Conservation (phyloP, 2,888 invertebrate genomes). For the Heliconius ismenius region DNA sequence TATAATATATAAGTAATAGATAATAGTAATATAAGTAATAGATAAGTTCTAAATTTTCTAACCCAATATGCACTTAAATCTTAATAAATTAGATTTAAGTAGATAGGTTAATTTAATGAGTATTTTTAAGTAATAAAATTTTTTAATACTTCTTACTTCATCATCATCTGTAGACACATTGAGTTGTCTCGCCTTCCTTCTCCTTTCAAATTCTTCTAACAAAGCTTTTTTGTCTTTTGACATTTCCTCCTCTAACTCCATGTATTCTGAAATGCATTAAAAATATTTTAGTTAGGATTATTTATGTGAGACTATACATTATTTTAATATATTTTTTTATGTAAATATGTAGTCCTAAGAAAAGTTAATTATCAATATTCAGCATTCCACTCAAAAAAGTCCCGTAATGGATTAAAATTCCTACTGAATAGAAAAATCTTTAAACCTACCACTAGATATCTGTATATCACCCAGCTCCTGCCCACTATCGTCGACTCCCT, state of each 20-base stretch:
- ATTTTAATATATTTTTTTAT: too few species aligned
- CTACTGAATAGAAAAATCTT: not conserved
- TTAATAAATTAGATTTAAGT: too few species aligned
- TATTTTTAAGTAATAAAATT: not conserved
- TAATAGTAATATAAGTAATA: too few species aligned
- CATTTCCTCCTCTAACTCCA: slow-evolving; percentile 93
- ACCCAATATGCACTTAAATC: too few species aligned
- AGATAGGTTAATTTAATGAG: too few species aligned
- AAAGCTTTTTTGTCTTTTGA: slow-evolving; percentile 94
- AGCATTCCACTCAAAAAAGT: not conserved
- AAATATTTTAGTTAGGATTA: too few species aligned
- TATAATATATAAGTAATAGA: too few species aligned
- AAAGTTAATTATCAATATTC: too few species aligned
- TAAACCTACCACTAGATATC: slow-evolving; percentile 82
- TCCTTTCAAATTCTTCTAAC: slow-evolving; percentile 96
- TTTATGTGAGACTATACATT: too few species aligned
- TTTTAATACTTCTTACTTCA: slow-evolving; percentile 85
- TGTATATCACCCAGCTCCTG: slow-evolving; percentile 85
- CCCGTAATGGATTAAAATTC: not conserved
- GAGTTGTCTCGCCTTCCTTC: slow-evolving; percentile 95
- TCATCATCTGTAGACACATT: slow-evolving; percentile 99
- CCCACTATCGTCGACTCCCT: slow-evolving; percentile 83
- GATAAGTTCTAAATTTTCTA: too few species aligned
- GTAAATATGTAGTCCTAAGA: too few species aligned
- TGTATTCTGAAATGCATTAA: slow-evolving; percentile 82